Base-by-base conservation (phyloP, 2,113 vertebrate species). In the Perca flavescens region DNA sequence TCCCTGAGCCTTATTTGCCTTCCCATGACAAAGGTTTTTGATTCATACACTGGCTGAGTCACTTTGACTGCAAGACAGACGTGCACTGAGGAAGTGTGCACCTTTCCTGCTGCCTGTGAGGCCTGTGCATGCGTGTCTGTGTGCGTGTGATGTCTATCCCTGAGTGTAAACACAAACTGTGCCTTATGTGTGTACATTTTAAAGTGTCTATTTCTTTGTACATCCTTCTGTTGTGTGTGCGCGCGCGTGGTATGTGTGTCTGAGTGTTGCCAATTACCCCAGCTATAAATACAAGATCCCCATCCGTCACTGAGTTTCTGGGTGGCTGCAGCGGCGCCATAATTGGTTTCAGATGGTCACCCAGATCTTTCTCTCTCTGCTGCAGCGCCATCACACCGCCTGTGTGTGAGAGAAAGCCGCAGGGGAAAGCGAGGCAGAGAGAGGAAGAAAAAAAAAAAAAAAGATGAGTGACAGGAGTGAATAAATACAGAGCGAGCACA, bases 231-330 rank as follows among this genome's bases (percentile, higher is more conserved):
- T 77, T 65, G 60, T 82, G 74, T 77, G 67, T 80, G 52, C 31
- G 15, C 74, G 53, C 82, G 47, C 80, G 77, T 46, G 53, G 95
- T 95, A 94, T 96, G 96, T 96, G 95, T 96, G 96, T 96, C 95
- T 97, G 97, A 96, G 96, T 97, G 96, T 98, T 97, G 97, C 97
- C 98, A 99, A 99, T 99, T 99, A 99, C 96, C 96, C 96, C 93
- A 96, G 97, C 97, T 96, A 96, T 98, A 98, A 97, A 97, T 97
- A 95, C 95, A 96, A 94, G 96, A 96, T 96, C 96, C 96, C 96
- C 96, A 98, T 98, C 97, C 97, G 97, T 99, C 97, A 97, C 96
- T 94, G 92, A 96, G 96, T 96, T 97, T 97, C 97, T 98, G 97
- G 97, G 97, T 98, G 97, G 97, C 96, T 97, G 97, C 96, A 97